Conservation (phyloP, 2,797 vertebrate species). For the Falco naumanni region DNA sequence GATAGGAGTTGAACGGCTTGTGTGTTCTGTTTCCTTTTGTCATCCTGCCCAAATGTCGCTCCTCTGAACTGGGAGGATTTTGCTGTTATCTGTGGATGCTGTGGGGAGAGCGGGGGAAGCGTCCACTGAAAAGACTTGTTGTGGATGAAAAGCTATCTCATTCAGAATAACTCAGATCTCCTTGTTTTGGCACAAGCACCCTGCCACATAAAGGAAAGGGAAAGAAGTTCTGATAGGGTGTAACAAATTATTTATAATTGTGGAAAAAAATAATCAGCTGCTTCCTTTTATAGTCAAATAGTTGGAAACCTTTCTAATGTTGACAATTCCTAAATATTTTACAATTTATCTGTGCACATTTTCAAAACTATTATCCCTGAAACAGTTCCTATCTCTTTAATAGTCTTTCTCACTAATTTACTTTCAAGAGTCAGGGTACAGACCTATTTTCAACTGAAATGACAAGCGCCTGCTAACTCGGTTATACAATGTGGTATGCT, state of each 20-base stretch:
- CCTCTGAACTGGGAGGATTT: not conserved
- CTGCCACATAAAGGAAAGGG: constrained; percentile 38
- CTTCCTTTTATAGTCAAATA: constrained; percentile 59
- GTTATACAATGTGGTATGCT: not conserved
- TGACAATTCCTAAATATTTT: constrained; percentile 64
- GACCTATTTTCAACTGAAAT: constrained; percentile 61
- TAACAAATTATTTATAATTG: constrained; percentile 69
- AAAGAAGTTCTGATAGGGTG: constrained; percentile 57
- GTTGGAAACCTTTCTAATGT: constrained; percentile 18
- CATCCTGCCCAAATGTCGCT: not conserved
- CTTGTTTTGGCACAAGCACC: constrained; percentile 53
- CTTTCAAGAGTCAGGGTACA: constrained; percentile 62
- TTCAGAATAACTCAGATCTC: constrained; percentile 25
- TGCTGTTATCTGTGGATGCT: not conserved
- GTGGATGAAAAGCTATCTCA: not conserved
- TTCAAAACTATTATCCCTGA: constrained; percentile 60
- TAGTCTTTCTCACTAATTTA: constrained; percentile 60
- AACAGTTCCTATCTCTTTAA: constrained; percentile 57
- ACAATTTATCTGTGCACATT: constrained; percentile 58
- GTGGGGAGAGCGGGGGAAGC: not conserved
- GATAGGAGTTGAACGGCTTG: not conserved
- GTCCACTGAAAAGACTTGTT: not conserved
- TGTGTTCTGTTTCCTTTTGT: not conserved
- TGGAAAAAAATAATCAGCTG: not conserved
- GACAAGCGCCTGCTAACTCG: not conserved